Percentiles rank a stretch among this genome's conserved stretches.
phyloP scores from a whole-genome alignment of 2,797 vertebrate species.

The Crocidura indochinensis region DNA sequence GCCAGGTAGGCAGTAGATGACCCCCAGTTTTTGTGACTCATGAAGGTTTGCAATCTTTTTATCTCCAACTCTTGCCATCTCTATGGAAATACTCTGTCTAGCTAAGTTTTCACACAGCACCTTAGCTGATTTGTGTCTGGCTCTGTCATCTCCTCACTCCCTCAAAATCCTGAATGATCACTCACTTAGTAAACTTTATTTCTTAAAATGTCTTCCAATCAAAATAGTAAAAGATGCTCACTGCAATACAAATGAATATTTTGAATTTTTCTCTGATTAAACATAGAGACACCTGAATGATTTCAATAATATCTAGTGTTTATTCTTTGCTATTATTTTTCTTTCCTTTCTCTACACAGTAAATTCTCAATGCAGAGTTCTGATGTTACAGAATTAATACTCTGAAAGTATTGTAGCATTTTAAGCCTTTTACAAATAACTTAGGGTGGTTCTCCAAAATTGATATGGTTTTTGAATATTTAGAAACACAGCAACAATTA shows the following conservation, averaged over 20 bases:
- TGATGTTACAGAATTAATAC: not conserved
- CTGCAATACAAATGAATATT: not conserved
- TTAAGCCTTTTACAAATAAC: not conserved
- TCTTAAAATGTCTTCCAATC: slow-evolving; percentile 20
- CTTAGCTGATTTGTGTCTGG: not conserved
- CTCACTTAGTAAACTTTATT: not conserved
- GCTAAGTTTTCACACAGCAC: slow-evolving; percentile 16
- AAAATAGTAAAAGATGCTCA: not conserved
- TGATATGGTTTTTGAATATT: slow-evolving; percentile 4
- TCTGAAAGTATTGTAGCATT: not conserved
- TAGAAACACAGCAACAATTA: not conserved
- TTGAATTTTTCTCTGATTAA: not conserved
- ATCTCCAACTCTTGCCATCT: not conserved
- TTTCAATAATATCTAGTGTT: not conserved
- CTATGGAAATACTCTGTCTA: slow-evolving; percentile 17
- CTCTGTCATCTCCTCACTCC: not conserved
- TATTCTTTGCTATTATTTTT: not conserved
- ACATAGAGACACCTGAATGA: not conserved
- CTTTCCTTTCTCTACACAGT: not conserved
- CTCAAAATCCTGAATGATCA: slow-evolving; percentile 1
- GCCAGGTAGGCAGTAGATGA: not conserved
- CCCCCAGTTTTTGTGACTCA: slow-evolving; percentile 5
- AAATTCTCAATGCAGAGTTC: too few relatives aligned
- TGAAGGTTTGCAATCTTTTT: not conserved
- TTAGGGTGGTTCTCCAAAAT: not conserved